Evolutionary conservation across 1,140 invertebrate genomes (phyloP).

Genomic region (Globodera rostochiensis): DNA sequence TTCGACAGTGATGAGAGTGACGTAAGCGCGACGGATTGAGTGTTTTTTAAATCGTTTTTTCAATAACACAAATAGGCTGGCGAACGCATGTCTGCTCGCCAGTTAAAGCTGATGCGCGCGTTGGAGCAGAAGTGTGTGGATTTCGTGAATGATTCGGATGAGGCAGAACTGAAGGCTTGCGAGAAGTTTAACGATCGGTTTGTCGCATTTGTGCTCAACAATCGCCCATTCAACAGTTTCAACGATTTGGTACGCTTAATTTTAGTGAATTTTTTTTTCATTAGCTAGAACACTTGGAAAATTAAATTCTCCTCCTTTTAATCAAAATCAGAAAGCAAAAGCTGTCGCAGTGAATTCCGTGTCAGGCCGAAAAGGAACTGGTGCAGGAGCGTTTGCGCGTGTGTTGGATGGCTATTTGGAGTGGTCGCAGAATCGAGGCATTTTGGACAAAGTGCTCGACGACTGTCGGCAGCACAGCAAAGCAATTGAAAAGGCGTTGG

Average conservation of each 20-base stretch:
- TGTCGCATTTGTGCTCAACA: conserved; percentile 37
- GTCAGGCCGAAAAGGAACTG: conserved; percentile 22
- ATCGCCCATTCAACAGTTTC: conserved; percentile 44
- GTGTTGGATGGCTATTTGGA: conserved; percentile 36
- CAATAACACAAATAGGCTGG: conserved; percentile 16
- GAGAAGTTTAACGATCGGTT: conserved; percentile 48
- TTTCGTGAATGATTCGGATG: conserved; percentile 43
- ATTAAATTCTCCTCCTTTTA: neutral
- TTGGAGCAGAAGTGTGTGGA: conserved; percentile 46
- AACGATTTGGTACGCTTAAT: conserved; percentile 28
- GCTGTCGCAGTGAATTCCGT: conserved; percentile 14
- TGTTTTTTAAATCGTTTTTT: conserved; percentile 28
- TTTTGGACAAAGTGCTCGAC: conserved; percentile 54
- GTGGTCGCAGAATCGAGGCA: conserved; percentile 36
- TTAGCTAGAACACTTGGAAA: neutral
- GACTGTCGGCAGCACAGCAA: conserved; percentile 50
- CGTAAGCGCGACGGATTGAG: conserved; percentile 16
- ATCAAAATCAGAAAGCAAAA: conserved; percentile 33
- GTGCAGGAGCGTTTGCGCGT: conserved; percentile 29
- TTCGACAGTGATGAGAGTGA: conserved; percentile 39
- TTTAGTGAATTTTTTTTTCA: neutral
- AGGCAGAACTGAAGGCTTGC: conserved; percentile 43
- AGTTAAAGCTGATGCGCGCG: conserved; percentile 6
- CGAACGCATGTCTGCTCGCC: conserved; percentile 4
- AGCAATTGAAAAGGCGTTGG: conserved; percentile 47